These are phyloP conservation scores for Subanguina moxae DNA, from an alignment of 1,140 invertebrate genomes.

Conservation along the genomic window DNA sequence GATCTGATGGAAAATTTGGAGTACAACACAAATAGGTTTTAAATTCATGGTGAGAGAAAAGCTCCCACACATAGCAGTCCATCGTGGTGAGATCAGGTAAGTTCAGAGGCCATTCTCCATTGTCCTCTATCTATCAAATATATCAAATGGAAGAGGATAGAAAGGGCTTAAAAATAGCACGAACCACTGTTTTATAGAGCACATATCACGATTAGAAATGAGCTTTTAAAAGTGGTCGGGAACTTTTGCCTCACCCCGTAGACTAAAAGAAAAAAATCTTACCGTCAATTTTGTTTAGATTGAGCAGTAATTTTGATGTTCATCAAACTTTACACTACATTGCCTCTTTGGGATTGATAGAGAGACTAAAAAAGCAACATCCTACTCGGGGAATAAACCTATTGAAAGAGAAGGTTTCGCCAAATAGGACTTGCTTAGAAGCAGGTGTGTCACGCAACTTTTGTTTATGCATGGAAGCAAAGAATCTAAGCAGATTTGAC, in stretches of 20 bases:
- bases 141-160: no score
- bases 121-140: no score
- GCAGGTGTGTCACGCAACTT: slow-evolving; percentile 46
- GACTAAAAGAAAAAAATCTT: no score
- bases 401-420: slow-evolving; percentile 26
- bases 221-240: no score
- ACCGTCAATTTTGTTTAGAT: no score
- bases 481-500: slow-evolving; percentile 8
- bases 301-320: slow-evolving; percentile 50
- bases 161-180: no score
- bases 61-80: no score
- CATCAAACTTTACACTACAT: slow-evolving; percentile 29
- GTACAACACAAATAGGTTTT: slow-evolving; percentile 29
- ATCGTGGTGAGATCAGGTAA: no score
- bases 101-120: no score
- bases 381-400: slow-evolving; percentile 33
- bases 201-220: no score
- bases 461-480: slow-evolving; percentile 38
- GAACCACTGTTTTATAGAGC: no score
- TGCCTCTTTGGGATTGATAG: slow-evolving; percentile 7
- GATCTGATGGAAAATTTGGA: slow-evolving; percentile 27
- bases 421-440: slow-evolving; percentile 37
- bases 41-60: slow-evolving; percentile 1
- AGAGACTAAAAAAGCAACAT: slow-evolving; percentile 2
- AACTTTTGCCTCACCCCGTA: no score